Base-by-base conservation (phyloP, 1,140 invertebrate genomes). In the Drosophila mojavensis region DNA sequence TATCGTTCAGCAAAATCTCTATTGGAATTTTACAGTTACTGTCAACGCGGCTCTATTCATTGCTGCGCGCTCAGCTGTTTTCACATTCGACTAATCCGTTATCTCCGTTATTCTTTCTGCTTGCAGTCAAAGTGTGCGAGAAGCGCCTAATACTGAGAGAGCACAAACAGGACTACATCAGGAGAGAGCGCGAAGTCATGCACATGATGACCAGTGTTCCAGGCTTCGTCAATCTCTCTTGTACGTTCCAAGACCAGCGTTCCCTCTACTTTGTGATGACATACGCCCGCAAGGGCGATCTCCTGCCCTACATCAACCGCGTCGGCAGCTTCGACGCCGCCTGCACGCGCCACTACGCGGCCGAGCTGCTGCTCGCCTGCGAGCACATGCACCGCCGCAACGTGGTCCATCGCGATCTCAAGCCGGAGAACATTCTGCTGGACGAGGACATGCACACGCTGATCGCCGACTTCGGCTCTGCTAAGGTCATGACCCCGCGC, bases 381-480 rank as follows among this genome's bases (percentile, higher is more conserved):
- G 98, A 99, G 93, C 97, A 98, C 90, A 95, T 99, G 78, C 98
- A 99, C 91, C 94, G 95, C 13, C 94, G 97, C 71, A 96, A 96
- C 48, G 97, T 99, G 60, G 97, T 99, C 82, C 99, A 99, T 93
- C 95, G 98, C 79, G 97, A 98, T 92, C 94, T 98, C 26, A 98
- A 98, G 90, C 97, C 97, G 0, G 97, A 98, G 92, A 98, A 98
- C 92, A 97, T 98, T 63, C 93, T 98, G 48, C 93, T 98, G 41
- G 97, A 97, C 93, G 97, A 98, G 91, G 96, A 97, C 66, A 99
- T 99, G 97, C 98, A 99, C 93, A 96, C 99, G 70, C 94, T 98
- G 80, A 96, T 99, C 47, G 98, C 98, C 13, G 99, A 99, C 93
- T 99, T 99, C 93, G 99, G 99, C 15, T 98, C 98, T 56, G 97